Conservation (phyloP, 2,888 invertebrate species). For the Nemotelus nigrinus region DNA sequence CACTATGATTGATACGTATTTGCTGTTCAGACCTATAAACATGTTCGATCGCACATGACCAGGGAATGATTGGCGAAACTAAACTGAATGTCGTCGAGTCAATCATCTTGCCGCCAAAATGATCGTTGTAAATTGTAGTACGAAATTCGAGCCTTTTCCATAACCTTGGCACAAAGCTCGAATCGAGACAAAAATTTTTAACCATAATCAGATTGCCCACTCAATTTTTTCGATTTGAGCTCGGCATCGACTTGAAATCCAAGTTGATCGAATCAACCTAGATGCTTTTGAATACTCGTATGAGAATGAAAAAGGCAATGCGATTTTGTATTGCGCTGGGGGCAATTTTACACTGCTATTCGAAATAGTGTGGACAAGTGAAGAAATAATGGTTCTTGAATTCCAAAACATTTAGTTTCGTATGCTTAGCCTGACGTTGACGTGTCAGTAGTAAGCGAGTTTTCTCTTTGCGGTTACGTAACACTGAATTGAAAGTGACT, state of each 20-base stretch:
- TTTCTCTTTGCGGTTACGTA: too few relatives aligned
- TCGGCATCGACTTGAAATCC: conserved; percentile 13
- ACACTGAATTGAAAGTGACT: too few relatives aligned
- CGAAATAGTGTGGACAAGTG: not conserved
- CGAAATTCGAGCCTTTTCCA: conserved; percentile 23
- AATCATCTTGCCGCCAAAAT: conserved; percentile 21
- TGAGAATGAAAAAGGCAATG: conserved; percentile 20
- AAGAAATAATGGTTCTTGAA: not conserved
- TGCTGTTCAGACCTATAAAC: not conserved
- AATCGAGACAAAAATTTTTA: conserved; percentile 28
- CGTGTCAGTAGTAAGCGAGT: too few relatives aligned
- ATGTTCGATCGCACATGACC: not conserved
- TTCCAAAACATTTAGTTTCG: too few relatives aligned
- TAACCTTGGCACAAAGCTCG: conserved; percentile 37
- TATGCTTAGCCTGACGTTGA: too few relatives aligned
- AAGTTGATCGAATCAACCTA: conserved; percentile 28
- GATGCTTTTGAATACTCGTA: conserved; percentile 7
- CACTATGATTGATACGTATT: not conserved
- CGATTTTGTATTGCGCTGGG: not conserved
- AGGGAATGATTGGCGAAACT: conserved; percentile 2
- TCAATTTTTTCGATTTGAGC: conserved; percentile 15
- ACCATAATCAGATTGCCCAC: conserved; percentile 39
- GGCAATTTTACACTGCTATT: not conserved
- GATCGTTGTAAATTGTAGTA: conserved; percentile 16
- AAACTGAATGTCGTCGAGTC: conserved; percentile 15